phyloP scores from a whole-genome alignment of 2,888 invertebrate species.

The Nebria brevicollis region DNA sequence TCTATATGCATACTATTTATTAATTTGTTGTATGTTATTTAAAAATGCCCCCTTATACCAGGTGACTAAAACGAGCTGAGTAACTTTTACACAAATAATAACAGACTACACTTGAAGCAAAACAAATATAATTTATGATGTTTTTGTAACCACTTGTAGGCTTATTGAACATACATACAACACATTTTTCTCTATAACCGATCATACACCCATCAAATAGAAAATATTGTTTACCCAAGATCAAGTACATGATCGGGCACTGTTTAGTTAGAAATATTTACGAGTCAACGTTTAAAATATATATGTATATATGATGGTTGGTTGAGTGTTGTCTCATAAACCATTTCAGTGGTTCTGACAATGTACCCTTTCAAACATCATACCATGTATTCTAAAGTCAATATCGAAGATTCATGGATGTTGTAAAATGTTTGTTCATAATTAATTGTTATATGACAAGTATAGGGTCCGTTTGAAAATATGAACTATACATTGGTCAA shows the following conservation, averaged over 20 bases:
- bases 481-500: not conserved
- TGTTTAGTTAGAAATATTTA: not conserved
- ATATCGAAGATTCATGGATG: not conserved
- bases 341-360: not conserved
- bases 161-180: not conserved
- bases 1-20: too few species aligned
- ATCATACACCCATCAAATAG: not conserved
- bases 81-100: not conserved
- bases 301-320: not conserved
- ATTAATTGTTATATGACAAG: not conserved
- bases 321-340: not conserved
- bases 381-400: not conserved
- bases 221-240: slow-evolving; percentile 1
- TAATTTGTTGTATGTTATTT: not conserved
- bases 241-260: not conserved
- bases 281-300: not conserved
- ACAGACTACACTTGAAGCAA: not conserved
- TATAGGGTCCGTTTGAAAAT: not conserved
- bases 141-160: not conserved
- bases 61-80: not conserved
- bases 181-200: not conserved
- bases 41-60: not conserved
- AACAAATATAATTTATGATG: not conserved
- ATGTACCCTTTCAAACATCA: not conserved
- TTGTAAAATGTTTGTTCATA: not conserved